phyloP scores from a whole-genome alignment of 2,113 vertebrate genomes.

The Dipodomys ordii region DNA sequence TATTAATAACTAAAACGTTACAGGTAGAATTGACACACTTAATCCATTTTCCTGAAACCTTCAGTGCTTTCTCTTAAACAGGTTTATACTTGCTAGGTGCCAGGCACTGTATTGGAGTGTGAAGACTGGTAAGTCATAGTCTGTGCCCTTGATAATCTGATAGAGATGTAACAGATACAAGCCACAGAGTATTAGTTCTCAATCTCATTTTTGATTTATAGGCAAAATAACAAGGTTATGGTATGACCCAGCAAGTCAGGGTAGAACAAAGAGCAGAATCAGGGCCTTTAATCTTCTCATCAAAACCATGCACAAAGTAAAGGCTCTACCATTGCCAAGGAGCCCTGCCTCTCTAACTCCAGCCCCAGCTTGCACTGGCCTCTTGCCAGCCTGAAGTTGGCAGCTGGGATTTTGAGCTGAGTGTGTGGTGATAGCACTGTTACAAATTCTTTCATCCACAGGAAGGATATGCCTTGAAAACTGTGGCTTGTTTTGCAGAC shows the following conservation, averaged over 20 bases:
- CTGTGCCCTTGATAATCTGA: not conserved
- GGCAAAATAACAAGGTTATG: conserved; percentile 26
- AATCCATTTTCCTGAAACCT: not conserved
- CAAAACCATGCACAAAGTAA: conserved; percentile 51
- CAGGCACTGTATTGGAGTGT: not conserved
- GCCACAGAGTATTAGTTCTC: not conserved
- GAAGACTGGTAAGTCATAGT: not conserved
- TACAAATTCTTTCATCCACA: conserved; percentile 38
- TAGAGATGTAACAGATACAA: not conserved
- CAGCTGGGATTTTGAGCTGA: conserved; percentile 21
- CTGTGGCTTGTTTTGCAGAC: not conserved
- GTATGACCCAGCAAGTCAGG: not conserved
- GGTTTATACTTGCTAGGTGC: not conserved
- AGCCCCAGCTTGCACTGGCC: conserved; percentile 1
- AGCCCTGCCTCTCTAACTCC: conserved; percentile 49
- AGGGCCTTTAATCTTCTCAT: not conserved
- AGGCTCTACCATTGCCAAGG: conserved; percentile 12
- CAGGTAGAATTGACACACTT: not conserved
- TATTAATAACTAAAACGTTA: not conserved
- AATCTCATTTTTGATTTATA: conserved; percentile 22
- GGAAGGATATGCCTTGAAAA: conserved; percentile 26
- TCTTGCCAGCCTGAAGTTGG: conserved; percentile 1
- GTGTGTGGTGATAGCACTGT: not conserved
- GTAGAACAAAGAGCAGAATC: not conserved
- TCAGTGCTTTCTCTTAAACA: not conserved